phyloP scores from a whole-genome alignment of 2,888 invertebrate species.

The Plagiodera versicolora region DNA sequence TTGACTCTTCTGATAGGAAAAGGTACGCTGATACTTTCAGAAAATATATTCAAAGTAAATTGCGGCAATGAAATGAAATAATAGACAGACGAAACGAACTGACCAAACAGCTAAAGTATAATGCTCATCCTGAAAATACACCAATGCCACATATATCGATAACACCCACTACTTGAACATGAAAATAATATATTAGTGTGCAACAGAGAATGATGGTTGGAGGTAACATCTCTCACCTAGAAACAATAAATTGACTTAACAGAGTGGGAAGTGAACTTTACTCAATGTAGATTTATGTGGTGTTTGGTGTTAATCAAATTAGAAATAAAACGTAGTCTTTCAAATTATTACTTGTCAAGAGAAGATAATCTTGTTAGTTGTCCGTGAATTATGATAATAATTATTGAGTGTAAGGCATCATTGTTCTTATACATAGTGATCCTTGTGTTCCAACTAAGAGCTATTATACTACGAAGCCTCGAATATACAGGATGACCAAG shows the following conservation, averaged over 20 bases:
- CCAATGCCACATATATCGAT: neutral
- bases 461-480: no score
- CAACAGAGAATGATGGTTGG: neutral
- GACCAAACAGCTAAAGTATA: neutral
- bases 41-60: neutral
- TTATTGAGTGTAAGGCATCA: neutral
- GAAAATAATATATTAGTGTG: conserved; percentile 1
- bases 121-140: neutral
- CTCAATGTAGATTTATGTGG: conserved; percentile 1
- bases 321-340: neutral
- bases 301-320: conserved; percentile 1
- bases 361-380: neutral
- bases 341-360: neutral
- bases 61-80: neutral
- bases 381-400: neutral
- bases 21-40: no score
- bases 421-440: no score
- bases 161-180: neutral
- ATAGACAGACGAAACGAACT: neutral
- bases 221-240: conserved; percentile 1
- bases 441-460: no score
- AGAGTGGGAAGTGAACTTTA: conserved; percentile 1
- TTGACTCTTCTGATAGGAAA: no score
- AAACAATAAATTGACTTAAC: conserved; percentile 1
- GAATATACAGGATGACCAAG: no score